phyloP scores from a whole-genome alignment of 1,140 invertebrate species.

The Drosophila nigrodunni region DNA sequence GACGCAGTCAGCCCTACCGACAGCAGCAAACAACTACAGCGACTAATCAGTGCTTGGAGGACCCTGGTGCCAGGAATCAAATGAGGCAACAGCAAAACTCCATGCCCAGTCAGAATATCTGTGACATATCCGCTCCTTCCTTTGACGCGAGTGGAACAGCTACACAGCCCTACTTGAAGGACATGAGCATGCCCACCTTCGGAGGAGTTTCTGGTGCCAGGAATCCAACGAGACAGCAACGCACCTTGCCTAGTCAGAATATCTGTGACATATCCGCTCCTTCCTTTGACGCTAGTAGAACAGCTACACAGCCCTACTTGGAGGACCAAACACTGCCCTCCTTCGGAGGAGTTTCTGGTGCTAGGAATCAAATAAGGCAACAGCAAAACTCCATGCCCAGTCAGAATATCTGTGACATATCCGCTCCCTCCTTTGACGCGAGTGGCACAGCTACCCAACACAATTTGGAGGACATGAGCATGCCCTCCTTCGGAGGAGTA shows the following conservation, averaged over 20 bases:
- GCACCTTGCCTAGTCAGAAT: constrained; percentile 5
- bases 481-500: constrained; percentile 6
- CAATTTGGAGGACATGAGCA: constrained; percentile 5
- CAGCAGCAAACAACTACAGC: not conserved
- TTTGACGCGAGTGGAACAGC: not conserved
- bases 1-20: not conserved
- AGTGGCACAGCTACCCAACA: not conserved
- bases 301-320: too few species aligned
- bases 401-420: not conserved
- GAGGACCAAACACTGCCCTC: constrained; percentile 27
- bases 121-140: constrained; percentile 4
- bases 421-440: not conserved
- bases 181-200: constrained; percentile 18
- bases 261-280: constrained; percentile 1
- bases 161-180: not conserved
- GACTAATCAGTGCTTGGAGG: not conserved
- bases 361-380: not conserved
- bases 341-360: constrained; percentile 4
- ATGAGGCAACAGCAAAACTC: not conserved
- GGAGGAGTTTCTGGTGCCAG: not conserved
- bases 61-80: not conserved
- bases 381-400: not conserved
- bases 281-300: not conserved
- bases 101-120: not conserved
- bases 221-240: not conserved